Conservation (phyloP, 2,888 invertebrate species). For the Nymphalis c-album region DNA sequence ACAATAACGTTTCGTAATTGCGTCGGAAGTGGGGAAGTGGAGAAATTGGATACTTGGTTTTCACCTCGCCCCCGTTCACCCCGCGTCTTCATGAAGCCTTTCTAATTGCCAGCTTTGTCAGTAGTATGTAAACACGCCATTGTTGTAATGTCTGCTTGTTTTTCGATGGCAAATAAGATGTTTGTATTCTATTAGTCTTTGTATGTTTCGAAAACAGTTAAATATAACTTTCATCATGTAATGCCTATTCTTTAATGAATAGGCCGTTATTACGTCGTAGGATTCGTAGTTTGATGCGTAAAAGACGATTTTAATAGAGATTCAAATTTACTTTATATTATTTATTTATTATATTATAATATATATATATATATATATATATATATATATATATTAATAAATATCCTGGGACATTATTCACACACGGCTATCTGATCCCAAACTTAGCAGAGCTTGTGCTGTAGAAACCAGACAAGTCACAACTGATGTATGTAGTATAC, state of each 20-base stretch:
- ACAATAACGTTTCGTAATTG: conserved; percentile 72
- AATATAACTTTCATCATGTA: background rate
- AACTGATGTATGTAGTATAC: too few species aligned
- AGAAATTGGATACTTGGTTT: conserved; percentile 76
- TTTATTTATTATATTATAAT: too few species aligned
- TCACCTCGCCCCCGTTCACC: conserved; percentile 54
- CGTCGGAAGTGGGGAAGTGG: conserved; percentile 76
- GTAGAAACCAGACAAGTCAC: too few species aligned
- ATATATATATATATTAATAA: too few species aligned
- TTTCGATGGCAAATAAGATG: conserved; percentile 22
- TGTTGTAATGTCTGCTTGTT: conserved; percentile 41
- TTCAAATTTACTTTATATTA: too few species aligned
- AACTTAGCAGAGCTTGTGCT: too few species aligned
- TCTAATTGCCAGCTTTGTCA: conserved; percentile 66
- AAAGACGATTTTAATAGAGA: too few species aligned
- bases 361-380: too few species aligned
- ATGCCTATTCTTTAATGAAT: background rate
- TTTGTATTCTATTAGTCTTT: background rate
- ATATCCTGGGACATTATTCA: too few species aligned
- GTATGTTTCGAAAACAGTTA: background rate
- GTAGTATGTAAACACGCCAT: conserved; percentile 50
- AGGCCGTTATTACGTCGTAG: background rate
- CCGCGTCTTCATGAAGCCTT: conserved; percentile 63
- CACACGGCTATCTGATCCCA: too few species aligned
- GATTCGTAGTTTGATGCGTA: too few species aligned